A percentile compares a stretch with the other conserved stretches of the same genome.
These are phyloP conservation scores for Meles meles DNA, from an alignment of 2,113 vertebrate genomes.

Conservation along the genomic window DNA sequence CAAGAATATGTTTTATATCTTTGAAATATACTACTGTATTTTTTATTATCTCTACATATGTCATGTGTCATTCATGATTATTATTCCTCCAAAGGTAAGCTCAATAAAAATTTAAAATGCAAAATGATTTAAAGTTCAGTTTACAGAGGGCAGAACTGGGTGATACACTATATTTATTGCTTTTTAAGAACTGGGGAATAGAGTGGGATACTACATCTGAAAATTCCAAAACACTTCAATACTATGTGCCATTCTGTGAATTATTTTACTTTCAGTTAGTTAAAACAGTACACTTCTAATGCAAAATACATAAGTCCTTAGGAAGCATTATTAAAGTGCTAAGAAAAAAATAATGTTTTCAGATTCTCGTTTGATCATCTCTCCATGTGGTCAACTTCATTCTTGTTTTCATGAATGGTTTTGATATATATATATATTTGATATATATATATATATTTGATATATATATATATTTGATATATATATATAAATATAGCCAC, in stretches of 20 bases:
- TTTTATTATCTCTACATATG: neutral
- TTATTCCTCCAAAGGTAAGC: neutral
- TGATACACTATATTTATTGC: neutral
- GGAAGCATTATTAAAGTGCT: neutral
- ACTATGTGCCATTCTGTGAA: neutral
- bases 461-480: no score
- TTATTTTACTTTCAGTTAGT: neutral
- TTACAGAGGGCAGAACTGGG: neutral
- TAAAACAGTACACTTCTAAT: neutral
- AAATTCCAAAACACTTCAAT: neutral
- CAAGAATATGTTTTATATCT: neutral
- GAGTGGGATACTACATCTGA: neutral
- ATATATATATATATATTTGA: no score
- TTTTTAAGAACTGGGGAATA: neutral
- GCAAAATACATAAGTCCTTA: neutral
- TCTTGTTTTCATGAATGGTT: neutral
- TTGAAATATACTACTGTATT: neutral
- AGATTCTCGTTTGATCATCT: neutral
- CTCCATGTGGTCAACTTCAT: neutral
- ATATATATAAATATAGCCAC: no score
- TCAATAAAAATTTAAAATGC: slow-evolving; percentile 7
- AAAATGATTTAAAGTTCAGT: slow-evolving; percentile 9
- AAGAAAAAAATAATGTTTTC: neutral
- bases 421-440: no score
- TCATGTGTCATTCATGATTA: neutral